Conservation (phyloP, 2,797 vertebrate genomes). For the Holocentrus rufus region DNA sequence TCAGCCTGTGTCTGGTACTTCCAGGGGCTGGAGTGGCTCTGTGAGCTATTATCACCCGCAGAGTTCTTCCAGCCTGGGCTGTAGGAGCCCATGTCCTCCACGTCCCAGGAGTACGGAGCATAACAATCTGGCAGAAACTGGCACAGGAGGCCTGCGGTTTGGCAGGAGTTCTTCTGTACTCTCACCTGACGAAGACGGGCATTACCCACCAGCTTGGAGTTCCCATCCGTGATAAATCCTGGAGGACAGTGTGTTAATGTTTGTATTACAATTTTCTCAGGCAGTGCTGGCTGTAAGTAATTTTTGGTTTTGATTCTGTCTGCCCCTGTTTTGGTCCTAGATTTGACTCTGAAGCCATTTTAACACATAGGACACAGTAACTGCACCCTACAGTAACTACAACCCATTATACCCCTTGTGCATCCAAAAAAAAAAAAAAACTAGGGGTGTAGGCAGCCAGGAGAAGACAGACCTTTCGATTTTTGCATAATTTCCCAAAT, state of each 20-base stretch:
- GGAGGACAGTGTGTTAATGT: conserved; percentile 2
- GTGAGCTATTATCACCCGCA: conserved; percentile 50
- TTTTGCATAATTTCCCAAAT: too few species aligned
- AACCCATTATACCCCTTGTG: too few species aligned
- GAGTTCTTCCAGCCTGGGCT: conserved; percentile 84
- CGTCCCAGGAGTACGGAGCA: conserved; percentile 84
- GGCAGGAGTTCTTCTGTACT: conserved; percentile 83
- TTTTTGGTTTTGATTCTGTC: too few species aligned
- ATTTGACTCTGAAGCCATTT: too few species aligned
- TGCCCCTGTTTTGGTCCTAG: too few species aligned
- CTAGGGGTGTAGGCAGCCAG: too few species aligned
- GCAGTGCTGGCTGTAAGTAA: not conserved
- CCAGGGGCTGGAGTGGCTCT: conserved; percentile 79
- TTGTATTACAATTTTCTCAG: not conserved
- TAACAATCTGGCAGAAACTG: conserved; percentile 76
- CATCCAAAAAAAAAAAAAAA: too few species aligned
- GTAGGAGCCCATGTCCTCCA: conserved; percentile 86
- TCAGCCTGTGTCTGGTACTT: conserved; percentile 85
- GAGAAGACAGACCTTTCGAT: too few species aligned
- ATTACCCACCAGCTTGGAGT: conserved; percentile 90
- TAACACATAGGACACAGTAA: too few species aligned
- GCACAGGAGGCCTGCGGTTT: conserved; percentile 69
- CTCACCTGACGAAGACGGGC: conserved; percentile 91
- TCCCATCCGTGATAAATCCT: conserved; percentile 98
- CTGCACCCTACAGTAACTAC: too few species aligned